These are phyloP conservation scores for Synchiropus splendidus DNA, from an alignment of 2,113 vertebrate species.

Conservation along the genomic window DNA sequence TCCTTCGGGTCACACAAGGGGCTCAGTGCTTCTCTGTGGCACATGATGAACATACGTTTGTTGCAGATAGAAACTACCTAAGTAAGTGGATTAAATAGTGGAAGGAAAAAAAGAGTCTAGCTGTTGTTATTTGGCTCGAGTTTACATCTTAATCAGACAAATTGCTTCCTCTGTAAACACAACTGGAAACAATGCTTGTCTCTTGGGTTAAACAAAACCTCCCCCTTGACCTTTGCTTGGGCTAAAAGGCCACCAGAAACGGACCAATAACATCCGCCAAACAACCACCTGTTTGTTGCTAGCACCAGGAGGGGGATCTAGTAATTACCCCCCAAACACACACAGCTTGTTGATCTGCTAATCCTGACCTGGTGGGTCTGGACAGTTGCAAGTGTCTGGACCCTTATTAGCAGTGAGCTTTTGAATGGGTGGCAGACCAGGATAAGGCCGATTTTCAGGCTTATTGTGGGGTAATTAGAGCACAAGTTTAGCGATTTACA, in stretches of 20 bases:
- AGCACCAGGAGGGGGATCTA: background rate
- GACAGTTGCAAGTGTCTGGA: constrained; percentile 42
- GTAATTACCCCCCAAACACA: constrained; percentile 24
- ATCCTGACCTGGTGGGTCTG: constrained; percentile 51
- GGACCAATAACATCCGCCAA: constrained; percentile 14
- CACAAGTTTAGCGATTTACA: constrained; percentile 29
- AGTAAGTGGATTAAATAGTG: too few species aligned
- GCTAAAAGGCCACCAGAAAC: constrained; percentile 33
- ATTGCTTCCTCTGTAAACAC: too few species aligned
- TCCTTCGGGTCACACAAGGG: too few species aligned
- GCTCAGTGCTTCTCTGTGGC: too few species aligned
- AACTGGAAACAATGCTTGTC: too few species aligned
- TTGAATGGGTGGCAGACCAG: constrained; percentile 39
- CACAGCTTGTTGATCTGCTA: constrained; percentile 34
- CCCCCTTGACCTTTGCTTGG: constrained; percentile 47
- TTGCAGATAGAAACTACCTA: too few species aligned
- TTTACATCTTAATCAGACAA: too few species aligned
- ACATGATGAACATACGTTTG: too few species aligned
- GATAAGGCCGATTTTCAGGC: constrained; percentile 38
- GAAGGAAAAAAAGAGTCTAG: too few species aligned
- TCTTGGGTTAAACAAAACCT: background rate
- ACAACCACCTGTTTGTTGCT: constrained; percentile 58
- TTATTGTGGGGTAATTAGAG: constrained; percentile 38
- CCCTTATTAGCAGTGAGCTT: constrained; percentile 38
- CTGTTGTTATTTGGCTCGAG: too few species aligned